These are phyloP conservation scores for Pseudochirops cupreus DNA, from an alignment of 2,797 vertebrate species.

Conservation along the genomic window DNA sequence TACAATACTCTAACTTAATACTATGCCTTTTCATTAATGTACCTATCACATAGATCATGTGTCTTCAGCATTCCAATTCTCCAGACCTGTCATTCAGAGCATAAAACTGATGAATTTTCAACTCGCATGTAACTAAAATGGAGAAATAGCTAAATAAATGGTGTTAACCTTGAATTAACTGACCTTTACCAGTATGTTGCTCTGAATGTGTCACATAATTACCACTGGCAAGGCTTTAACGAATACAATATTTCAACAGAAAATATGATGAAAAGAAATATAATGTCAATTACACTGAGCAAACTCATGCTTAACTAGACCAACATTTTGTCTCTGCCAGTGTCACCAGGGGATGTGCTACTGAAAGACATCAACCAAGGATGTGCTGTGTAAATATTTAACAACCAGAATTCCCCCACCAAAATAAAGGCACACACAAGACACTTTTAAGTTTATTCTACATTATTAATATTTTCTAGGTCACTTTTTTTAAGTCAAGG, in stretches of 20 bases:
- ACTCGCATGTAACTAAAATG: not conserved
- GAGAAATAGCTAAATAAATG: conserved; percentile 42
- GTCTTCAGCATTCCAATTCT: not conserved
- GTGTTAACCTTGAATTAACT: not conserved
- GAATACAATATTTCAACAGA: not conserved
- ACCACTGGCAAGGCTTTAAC: not conserved
- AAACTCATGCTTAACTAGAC: not conserved
- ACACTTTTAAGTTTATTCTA: not conserved
- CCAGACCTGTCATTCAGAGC: not conserved
- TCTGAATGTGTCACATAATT: not conserved
- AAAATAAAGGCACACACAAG: not conserved
- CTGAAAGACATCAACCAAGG: not conserved
- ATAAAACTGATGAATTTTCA: not conserved
- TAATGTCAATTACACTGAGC: not conserved
- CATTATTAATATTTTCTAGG: not conserved
- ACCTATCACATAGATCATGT: not conserved
- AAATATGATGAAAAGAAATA: not conserved
- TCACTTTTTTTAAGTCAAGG: not conserved
- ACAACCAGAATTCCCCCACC: not conserved
- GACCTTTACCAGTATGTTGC: conserved; percentile 18
- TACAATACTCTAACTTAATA: not conserved
- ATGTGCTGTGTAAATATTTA: not conserved
- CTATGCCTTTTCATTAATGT: not conserved
- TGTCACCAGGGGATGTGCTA: not conserved
- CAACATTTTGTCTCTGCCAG: not conserved